Conservation (phyloP, 2,888 invertebrate species). For the Parasteatoda lunata region DNA sequence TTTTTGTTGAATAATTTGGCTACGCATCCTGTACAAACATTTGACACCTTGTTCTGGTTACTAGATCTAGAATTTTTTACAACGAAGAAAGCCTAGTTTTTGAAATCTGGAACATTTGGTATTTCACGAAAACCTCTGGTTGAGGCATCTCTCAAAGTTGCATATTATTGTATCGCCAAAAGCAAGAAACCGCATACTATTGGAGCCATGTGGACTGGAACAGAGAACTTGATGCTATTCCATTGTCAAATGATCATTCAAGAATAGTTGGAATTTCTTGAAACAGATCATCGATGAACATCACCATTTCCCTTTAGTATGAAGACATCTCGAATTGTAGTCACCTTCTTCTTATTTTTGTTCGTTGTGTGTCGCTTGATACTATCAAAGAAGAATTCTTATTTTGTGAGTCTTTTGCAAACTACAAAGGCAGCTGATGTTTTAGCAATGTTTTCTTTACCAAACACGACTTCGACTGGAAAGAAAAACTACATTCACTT, state of each 20-base stretch:
- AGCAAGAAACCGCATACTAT: too few relatives aligned
- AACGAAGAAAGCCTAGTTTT: too few relatives aligned
- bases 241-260: not conserved
- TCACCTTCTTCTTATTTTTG: not conserved
- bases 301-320: not conserved
- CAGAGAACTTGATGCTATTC: too few relatives aligned
- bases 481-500: conserved; percentile 78
- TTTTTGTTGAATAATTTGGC: too few relatives aligned
- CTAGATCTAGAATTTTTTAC: too few relatives aligned
- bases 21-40: too few relatives aligned
- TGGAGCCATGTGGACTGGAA: too few relatives aligned
- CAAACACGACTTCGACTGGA: conserved; percentile 23
- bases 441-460: conserved; percentile 36
- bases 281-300: not conserved
- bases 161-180: too few relatives aligned
- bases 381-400: conserved; percentile 7
- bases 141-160: too few relatives aligned
- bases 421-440: conserved; percentile 28
- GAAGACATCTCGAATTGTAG: not conserved
- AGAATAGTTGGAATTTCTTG: not conserved
- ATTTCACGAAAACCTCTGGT: too few relatives aligned
- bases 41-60: too few relatives aligned
- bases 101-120: too few relatives aligned
- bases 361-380: not conserved
- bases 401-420: conserved; percentile 27